phyloP scores from a whole-genome alignment of 1,140 invertebrate species.

The Pseudoatta argentina region DNA sequence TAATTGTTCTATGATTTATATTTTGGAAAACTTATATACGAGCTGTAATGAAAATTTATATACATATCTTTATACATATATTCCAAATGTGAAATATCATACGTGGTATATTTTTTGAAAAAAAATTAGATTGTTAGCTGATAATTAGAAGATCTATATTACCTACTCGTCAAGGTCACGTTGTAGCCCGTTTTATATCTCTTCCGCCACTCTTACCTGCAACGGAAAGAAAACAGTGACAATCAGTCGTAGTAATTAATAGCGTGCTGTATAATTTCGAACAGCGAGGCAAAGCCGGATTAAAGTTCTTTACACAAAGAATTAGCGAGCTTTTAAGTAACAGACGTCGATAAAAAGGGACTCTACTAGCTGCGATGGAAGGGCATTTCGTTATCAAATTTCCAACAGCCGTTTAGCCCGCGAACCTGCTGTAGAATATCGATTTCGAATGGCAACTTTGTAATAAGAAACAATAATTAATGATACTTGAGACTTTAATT shows the following conservation, averaged over 20 bases:
- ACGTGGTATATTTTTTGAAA: not conserved
- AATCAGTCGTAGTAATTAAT: not conserved
- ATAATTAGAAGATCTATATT: slow-evolving; percentile 66
- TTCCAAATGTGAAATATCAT: not conserved
- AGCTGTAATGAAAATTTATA: not conserved
- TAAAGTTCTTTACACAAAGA: not conserved
- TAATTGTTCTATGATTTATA: not conserved
- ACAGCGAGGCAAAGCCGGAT: not conserved
- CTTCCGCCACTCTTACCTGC: slow-evolving; percentile 75
- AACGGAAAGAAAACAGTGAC: slow-evolving; percentile 73
- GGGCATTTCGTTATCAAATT: slow-evolving; percentile 43
- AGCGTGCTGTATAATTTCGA: slow-evolving; percentile 14
- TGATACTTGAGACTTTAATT: not conserved
- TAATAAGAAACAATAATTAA: not conserved
- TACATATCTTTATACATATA: not conserved
- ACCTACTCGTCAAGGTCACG: slow-evolving; percentile 55
- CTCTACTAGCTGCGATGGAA: slow-evolving; percentile 29
- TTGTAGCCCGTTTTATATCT: not conserved
- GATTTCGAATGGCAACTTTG: not conserved
- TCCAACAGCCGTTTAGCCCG: slow-evolving; percentile 47
- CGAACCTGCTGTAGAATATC: not conserved
- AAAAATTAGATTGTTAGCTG: slow-evolving; percentile 25
- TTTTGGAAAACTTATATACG: not conserved
- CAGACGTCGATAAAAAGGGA: slow-evolving; percentile 68
- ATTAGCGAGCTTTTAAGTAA: slow-evolving; percentile 39